These are phyloP conservation scores for Zaprionus taronus DNA, from an alignment of 1,140 invertebrate species.

Conservation along the genomic window DNA sequence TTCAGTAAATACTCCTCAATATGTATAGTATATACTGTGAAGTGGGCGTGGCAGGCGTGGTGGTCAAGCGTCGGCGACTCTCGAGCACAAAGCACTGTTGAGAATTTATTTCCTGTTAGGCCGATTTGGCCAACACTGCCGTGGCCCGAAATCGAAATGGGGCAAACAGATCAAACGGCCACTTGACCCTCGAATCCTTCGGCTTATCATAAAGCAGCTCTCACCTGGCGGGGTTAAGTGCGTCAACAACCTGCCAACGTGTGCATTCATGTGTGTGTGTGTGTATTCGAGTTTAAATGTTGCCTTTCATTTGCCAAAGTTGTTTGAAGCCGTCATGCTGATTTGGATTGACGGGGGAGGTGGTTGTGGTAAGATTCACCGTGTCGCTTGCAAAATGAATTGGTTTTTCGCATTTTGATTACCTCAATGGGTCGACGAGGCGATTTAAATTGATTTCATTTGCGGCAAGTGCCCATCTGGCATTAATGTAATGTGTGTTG, in stretches of 20 bases:
- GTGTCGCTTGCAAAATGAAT: constrained; percentile 34
- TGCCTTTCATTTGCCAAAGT: constrained; percentile 2
- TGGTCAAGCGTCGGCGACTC: constrained; percentile 10
- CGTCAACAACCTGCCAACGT: constrained; percentile 33
- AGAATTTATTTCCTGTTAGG: constrained; percentile 77
- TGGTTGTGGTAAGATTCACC: neutral
- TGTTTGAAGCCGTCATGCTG: constrained; percentile 14
- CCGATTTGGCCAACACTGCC: constrained; percentile 48
- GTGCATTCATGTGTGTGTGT: constrained; percentile 35
- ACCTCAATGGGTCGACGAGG: constrained; percentile 35
- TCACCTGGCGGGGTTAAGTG: constrained; percentile 45
- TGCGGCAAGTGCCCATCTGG: constrained; percentile 59
- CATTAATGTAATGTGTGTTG: constrained; percentile 58
- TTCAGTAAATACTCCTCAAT: constrained; percentile 18
- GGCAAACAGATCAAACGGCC: constrained; percentile 64
- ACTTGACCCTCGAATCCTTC: constrained; percentile 33
- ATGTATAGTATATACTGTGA: neutral
- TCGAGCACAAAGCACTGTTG: constrained; percentile 55
- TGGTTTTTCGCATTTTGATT: constrained; percentile 47
- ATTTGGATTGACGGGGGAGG: constrained; percentile 21
- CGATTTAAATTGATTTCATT: constrained; percentile 68
- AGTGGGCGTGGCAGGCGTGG: constrained; percentile 32
- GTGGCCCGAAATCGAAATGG: constrained; percentile 38
- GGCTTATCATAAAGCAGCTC: constrained; percentile 51
- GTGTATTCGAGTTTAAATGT: constrained; percentile 9